A percentile compares a stretch with the other conserved stretches of the same genome.
Evolutionary conservation across 2,797 vertebrate genomes (phyloP).

Genomic region (Masticophis lateralis): DNA sequence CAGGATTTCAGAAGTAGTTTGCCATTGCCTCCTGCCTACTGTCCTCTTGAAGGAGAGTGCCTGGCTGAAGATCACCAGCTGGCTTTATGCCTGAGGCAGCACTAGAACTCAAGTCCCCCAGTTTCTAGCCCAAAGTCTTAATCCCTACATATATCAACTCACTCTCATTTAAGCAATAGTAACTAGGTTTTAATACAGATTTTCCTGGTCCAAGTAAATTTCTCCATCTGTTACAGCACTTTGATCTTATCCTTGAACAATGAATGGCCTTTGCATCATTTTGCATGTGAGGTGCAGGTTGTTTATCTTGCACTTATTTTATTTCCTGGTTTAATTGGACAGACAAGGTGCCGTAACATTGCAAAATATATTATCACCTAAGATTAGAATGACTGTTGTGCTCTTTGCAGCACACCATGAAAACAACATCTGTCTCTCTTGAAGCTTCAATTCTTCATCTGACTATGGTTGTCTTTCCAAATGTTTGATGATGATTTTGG

Average conservation of each 20-base stretch:
- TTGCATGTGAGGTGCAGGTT: conserved; percentile 18
- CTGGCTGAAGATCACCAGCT: not conserved
- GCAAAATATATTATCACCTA: not conserved
- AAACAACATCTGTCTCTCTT: not conserved
- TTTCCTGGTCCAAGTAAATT: not conserved
- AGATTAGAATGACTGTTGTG: fast-evolving
- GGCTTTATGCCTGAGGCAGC: not conserved
- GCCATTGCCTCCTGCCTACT: not conserved
- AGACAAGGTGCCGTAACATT: not conserved
- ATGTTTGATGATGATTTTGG: fast-evolving
- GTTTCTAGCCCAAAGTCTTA: not conserved
- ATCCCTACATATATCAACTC: not conserved
- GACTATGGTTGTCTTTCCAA: conserved; percentile 5
- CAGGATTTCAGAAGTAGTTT: not conserved
- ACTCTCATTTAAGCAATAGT: not conserved
- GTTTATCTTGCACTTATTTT: fast-evolving
- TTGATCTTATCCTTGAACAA: conserved; percentile 1
- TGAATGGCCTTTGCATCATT: not conserved
- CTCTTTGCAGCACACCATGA: fast-evolving
- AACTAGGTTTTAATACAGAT: not conserved
- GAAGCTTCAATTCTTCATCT: not conserved
- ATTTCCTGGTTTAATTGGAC: not conserved
- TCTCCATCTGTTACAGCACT: not conserved
- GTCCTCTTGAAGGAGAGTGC: not conserved
- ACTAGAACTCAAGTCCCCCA: not conserved